A percentile compares a stretch with the other conserved stretches of the same genome.
These are phyloP conservation scores for rat (Rattus norvegicus) DNA, from an alignment of 2,113 vertebrate species.

Conservation along the genomic window GRCr8 NC_086020.1:133016001-133016500, in stretches of 20 bases:
- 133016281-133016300: neutral
- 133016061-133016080: too few relatives aligned
- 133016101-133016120: too few relatives aligned
- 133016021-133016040: neutral
- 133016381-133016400: too few relatives aligned
- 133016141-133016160: too few relatives aligned
- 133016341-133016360: neutral
- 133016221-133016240: too few relatives aligned
- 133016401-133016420: neutral
- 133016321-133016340: neutral
- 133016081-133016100: too few relatives aligned
- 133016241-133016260: neutral
- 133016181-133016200: too few relatives aligned
- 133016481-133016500: neutral
- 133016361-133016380: too few relatives aligned
- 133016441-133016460: neutral
- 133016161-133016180: too few relatives aligned
- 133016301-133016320: neutral
- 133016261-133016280: neutral
- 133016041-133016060: neutral
- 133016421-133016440: too few relatives aligned
- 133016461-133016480: neutral
- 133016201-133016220: too few relatives aligned
- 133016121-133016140: too few relatives aligned
- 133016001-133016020: neutral